phyloP scores from a whole-genome alignment of 1,140 invertebrate species.

The Stenopsyche tienmushanensis region DNA sequence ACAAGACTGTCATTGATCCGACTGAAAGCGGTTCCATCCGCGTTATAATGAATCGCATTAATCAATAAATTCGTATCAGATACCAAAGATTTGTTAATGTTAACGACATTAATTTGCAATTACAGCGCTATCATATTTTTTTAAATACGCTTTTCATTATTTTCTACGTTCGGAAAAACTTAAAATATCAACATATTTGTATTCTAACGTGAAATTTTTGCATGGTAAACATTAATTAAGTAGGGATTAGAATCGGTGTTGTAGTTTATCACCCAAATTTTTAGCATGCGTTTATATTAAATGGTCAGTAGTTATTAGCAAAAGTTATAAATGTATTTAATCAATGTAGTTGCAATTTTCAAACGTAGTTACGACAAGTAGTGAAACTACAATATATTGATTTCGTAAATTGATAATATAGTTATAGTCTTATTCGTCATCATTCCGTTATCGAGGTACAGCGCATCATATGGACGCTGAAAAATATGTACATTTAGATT shows the following conservation, averaged over 20 bases:
- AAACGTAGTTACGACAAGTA: constrained; percentile 16
- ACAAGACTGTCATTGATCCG: no score
- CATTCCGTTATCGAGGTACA: constrained; percentile 17
- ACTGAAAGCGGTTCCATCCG: no score
- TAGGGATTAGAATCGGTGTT: constrained; percentile 11
- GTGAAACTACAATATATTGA: constrained; percentile 23
- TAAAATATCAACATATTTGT: no score
- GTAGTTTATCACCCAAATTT: constrained; percentile 21
- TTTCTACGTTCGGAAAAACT: no score
- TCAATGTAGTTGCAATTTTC: constrained; percentile 10
- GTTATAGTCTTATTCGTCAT: constrained; percentile 7
- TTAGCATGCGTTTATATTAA: constrained; percentile 3
- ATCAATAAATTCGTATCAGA: no score
- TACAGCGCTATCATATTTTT: no score
- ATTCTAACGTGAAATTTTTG: constrained; percentile 8
- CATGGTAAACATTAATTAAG: constrained; percentile 2
- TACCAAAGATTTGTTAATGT: no score
- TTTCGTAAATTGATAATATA: not conserved
- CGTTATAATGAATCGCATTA: no score
- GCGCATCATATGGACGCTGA: no score
- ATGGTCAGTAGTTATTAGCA: constrained; percentile 18
- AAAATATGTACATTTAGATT: no score
- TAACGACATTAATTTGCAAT: no score
- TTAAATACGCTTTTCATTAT: no score
- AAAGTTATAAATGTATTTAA: constrained; percentile 18